Evolutionary conservation across 2,797 vertebrate species (phyloP).

Genomic region (Trachops cirrhosus): DNA sequence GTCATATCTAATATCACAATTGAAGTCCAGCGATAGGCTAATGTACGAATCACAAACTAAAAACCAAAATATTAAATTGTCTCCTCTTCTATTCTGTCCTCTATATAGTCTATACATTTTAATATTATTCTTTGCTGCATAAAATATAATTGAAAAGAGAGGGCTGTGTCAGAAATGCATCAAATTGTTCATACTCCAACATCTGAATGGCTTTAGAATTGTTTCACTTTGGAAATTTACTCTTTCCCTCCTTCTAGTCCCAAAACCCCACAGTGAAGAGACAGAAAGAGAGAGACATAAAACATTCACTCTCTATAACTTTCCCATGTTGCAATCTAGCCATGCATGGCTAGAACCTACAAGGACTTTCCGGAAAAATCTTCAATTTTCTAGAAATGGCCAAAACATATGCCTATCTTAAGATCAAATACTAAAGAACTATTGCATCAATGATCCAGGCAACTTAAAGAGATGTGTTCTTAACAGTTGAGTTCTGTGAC

Average conservation of each 20-base stretch:
- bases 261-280: background rate
- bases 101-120: background rate
- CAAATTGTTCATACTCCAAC: background rate
- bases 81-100: background rate
- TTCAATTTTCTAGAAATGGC: background rate
- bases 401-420: background rate
- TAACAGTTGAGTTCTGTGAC: background rate
- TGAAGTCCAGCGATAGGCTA: background rate
- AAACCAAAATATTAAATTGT: background rate
- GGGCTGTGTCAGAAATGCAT: background rate
- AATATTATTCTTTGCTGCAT: background rate
- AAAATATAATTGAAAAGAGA: background rate
- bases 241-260: background rate
- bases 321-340: background rate
- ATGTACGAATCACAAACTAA: background rate
- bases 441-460: background rate
- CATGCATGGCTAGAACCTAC: background rate
- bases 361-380: background rate
- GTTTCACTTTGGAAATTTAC: background rate
- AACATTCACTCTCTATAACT: background rate
- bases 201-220: background rate
- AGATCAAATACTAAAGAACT: background rate
- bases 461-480: background rate
- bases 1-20: background rate
- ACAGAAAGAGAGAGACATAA: background rate